Evolutionary conservation across 2,888 invertebrate species (phyloP).

Genomic region (Tricholauxania praeusta): DNA sequence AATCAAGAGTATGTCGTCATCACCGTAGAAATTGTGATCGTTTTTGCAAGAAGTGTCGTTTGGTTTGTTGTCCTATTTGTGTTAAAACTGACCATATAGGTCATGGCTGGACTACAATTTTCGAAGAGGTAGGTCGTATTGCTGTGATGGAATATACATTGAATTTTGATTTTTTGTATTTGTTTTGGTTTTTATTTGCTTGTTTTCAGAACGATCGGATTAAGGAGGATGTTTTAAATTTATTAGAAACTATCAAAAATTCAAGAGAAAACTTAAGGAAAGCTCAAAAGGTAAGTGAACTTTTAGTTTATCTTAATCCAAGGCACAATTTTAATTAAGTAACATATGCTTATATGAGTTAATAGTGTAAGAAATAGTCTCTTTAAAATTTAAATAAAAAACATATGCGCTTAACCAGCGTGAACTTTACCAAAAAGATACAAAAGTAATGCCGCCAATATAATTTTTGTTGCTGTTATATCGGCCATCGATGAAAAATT

Average conservation of each 20-base stretch:
- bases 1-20: conserved; percentile 45
- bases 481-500: too few species aligned
- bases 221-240: conserved; percentile 47
- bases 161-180: neutral
- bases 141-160: neutral
- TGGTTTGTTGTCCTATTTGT: conserved; percentile 52
- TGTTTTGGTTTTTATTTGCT: conserved; percentile 26
- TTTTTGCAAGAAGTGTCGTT: conserved; percentile 54
- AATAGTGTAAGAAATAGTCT: too few species aligned
- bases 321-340: too few species aligned
- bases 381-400: too few species aligned
- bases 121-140: conserved; percentile 49
- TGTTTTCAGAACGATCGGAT: conserved; percentile 50
- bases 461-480: too few species aligned
- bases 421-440: too few species aligned
- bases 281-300: conserved; percentile 55
- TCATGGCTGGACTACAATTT: conserved; percentile 48
- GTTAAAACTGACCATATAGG: conserved; percentile 45
- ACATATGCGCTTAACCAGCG: too few species aligned
- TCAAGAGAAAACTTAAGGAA: conserved; percentile 51
- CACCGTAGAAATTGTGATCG: conserved; percentile 49
- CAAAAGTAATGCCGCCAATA: too few species aligned
- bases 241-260: conserved; percentile 52
- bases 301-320: neutral
- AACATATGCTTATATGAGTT: too few species aligned